Conservation (phyloP, 2,113 vertebrate genomes). For the Gopherus evgoodei region DNA sequence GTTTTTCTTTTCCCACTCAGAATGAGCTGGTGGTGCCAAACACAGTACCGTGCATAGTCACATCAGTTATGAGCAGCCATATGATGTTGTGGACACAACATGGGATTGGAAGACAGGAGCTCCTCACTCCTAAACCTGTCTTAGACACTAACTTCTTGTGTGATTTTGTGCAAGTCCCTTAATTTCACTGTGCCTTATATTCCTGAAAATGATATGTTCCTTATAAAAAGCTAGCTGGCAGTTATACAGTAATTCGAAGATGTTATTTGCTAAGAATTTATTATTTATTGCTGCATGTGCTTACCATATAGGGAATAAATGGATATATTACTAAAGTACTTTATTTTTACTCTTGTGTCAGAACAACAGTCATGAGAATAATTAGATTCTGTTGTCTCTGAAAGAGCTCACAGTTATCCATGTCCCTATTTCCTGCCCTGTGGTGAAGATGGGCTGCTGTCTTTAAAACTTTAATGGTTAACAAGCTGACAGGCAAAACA, state of each 20-base stretch:
- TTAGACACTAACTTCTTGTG: background rate
- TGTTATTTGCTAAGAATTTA: background rate
- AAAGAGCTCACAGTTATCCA: background rate
- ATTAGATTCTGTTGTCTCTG: slow-evolving; percentile 8
- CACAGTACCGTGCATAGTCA: background rate
- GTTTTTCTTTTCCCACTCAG: background rate
- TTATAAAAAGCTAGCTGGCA: background rate
- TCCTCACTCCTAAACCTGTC: background rate
- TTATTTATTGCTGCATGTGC: background rate
- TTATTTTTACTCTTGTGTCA: slow-evolving; percentile 32
- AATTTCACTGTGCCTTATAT: background rate
- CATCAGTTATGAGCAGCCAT: background rate
- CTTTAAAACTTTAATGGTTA: slow-evolving; percentile 57
- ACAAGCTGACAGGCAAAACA: slow-evolving; percentile 44
- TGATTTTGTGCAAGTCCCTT: background rate
- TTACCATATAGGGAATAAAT: background rate
- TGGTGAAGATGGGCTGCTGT: background rate
- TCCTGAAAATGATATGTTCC: background rate
- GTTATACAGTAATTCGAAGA: background rate
- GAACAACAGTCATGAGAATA: slow-evolving; percentile 24
- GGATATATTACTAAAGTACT: slow-evolving; percentile 14
- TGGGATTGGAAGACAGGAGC: background rate
- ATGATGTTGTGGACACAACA: background rate
- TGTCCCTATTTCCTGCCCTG: background rate
- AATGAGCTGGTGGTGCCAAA: background rate